Conservation (phyloP, 2,797 vertebrate genomes). For the Anguilla marmorata region DNA sequence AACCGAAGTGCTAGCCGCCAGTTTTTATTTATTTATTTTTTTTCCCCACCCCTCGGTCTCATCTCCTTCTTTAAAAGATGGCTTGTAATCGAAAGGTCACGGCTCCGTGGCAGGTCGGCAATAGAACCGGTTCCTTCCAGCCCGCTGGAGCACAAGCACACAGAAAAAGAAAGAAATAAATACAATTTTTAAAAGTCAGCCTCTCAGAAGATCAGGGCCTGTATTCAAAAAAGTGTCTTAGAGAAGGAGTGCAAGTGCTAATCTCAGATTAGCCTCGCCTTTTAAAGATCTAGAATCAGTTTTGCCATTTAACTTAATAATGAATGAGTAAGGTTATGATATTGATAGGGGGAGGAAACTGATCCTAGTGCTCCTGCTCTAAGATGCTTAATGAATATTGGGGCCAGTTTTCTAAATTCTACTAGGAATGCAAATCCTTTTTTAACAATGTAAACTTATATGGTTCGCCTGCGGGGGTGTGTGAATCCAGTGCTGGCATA, state of each 20-base stretch:
- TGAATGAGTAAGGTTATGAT: not conserved
- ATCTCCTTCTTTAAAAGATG: not conserved
- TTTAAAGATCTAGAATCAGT: not conserved
- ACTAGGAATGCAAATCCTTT: not conserved
- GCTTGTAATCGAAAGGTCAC: not conserved
- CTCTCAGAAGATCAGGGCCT: not conserved
- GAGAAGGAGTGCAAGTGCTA: not conserved
- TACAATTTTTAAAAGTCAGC: not conserved
- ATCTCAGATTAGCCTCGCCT: not conserved
- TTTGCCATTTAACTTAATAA: too few species aligned
- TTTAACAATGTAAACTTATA: conserved; percentile 38
- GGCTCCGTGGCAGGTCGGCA: not conserved
- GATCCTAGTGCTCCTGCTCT: not conserved
- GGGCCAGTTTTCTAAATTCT: not conserved
- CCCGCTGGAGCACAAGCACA: not conserved
- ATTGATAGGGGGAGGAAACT: not conserved
- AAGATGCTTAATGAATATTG: too few species aligned
- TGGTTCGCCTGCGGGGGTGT: conserved; percentile 29
- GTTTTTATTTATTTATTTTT: not conserved
- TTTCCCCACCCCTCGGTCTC: not conserved
- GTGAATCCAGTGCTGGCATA: not conserved
- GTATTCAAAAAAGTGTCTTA: not conserved
- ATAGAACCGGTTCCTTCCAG: not conserved
- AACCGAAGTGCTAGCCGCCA: not conserved
- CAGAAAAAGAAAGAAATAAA: not conserved